A percentile compares a stretch with the other conserved stretches of the same genome.
Evolutionary conservation across 2,888 invertebrate genomes (phyloP).

Genomic region (Operophtera brumata): DNA sequence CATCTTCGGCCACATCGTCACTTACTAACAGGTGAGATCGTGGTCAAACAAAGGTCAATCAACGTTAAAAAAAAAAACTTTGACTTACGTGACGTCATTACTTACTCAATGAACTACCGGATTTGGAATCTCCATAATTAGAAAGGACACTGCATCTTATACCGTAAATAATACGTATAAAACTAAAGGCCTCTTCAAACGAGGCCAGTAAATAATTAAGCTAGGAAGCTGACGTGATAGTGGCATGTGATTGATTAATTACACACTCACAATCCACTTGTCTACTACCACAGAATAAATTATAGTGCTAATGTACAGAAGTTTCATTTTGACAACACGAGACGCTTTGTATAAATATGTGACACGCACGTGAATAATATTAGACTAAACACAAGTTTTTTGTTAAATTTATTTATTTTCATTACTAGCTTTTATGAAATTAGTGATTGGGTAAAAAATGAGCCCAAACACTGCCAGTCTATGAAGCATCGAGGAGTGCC

Average conservation of each 20-base stretch:
- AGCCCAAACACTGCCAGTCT: too few species aligned
- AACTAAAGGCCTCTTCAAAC: slow-evolving; percentile 23
- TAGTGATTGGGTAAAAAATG: too few species aligned
- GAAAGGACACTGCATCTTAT: slow-evolving; percentile 26
- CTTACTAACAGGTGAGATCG: too few species aligned
- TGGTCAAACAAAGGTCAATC: too few species aligned
- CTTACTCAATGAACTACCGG: too few species aligned
- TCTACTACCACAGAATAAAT: slow-evolving; percentile 24
- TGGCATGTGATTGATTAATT: slow-evolving; percentile 43
- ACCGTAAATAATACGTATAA: slow-evolving; percentile 1
- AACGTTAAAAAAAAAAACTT: too few species aligned
- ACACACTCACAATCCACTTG: slow-evolving; percentile 24
- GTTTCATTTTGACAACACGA: neutral
- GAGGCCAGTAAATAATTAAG: slow-evolving; percentile 38
- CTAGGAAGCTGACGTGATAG: slow-evolving; percentile 31
- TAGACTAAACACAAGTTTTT: too few species aligned
- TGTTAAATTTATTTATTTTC: too few species aligned
- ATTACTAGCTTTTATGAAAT: too few species aligned
- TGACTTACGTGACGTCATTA: too few species aligned
- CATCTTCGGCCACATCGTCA: too few species aligned
- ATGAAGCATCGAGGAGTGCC: too few species aligned
- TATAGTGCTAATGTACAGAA: neutral
- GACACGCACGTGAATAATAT: neutral
- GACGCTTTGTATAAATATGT: neutral
- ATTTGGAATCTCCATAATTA: slow-evolving; percentile 1